A percentile compares a stretch with the other conserved stretches of the same genome.
These are phyloP conservation scores for Sylvietta virens DNA, from an alignment of 2,113 vertebrate genomes.

Conservation along the genomic window DNA sequence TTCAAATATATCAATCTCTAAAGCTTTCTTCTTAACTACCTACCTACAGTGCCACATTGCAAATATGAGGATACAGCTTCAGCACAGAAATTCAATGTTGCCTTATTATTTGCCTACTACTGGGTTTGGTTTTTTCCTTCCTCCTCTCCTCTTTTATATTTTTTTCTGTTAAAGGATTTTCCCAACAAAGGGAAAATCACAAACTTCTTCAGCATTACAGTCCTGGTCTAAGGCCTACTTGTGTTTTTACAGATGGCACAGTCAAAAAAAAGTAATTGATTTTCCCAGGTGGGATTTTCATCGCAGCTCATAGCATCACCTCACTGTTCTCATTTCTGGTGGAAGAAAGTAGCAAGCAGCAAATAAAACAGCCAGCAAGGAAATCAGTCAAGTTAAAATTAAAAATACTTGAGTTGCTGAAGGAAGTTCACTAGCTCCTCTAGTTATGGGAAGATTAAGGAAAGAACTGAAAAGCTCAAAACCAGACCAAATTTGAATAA, in stretches of 20 bases:
- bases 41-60: neutral
- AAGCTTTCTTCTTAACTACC: neutral
- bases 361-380: conserved; percentile 19
- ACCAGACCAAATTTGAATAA: conserved; percentile 5
- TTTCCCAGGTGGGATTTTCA: conserved; percentile 17
- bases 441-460: neutral
- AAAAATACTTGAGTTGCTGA: neutral
- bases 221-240: neutral
- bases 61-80: neutral
- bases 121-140: neutral
- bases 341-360: conserved; percentile 45
- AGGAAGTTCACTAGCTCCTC: neutral
- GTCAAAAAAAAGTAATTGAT: neutral
- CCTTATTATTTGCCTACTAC: neutral
- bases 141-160: rapidly evolving
- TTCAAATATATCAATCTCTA: neutral
- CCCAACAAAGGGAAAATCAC: neutral
- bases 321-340: conserved; percentile 17
- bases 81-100: neutral
- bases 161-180: neutral
- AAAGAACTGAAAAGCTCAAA: conserved; percentile 17
- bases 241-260: neutral
- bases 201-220: neutral
- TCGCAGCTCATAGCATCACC: conserved; percentile 12
- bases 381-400: conserved; percentile 13